Percentiles rank a stretch among this genome's conserved stretches.
These are phyloP conservation scores for Tarsius wallacei DNA, from an alignment of 2,797 vertebrate genomes.

Conservation along the genomic window DNA sequence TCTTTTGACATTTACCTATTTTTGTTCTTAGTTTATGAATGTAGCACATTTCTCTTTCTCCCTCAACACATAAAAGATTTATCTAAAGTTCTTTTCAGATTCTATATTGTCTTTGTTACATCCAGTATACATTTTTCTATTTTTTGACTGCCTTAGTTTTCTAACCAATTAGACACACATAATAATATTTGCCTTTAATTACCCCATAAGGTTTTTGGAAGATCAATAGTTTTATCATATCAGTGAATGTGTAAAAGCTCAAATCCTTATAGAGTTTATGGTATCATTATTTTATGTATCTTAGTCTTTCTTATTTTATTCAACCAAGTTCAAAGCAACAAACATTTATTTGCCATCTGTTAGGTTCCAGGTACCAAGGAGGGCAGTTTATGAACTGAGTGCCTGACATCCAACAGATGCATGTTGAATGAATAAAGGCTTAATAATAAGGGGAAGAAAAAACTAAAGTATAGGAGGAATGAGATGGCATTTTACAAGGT, in stretches of 20 bases:
- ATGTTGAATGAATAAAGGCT: background rate
- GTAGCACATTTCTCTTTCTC: background rate
- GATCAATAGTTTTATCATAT: background rate
- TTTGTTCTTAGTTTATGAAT: background rate
- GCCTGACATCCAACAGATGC: background rate
- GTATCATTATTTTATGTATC: conserved; percentile 7
- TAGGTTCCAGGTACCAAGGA: background rate
- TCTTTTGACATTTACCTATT: background rate
- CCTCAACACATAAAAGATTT: background rate
- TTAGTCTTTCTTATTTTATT: conserved; percentile 26
- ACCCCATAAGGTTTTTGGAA: background rate
- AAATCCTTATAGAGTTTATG: background rate
- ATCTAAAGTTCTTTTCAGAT: background rate
- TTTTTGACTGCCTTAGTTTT: background rate
- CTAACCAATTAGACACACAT: background rate
- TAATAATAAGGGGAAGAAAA: background rate
- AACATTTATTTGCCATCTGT: background rate
- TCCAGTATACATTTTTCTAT: background rate
- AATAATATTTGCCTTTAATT: conserved; percentile 22
- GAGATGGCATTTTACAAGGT: background rate
- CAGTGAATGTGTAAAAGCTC: background rate
- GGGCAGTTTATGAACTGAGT: background rate
- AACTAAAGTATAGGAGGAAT: background rate
- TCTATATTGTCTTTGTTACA: background rate
- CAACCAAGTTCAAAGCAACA: conserved; percentile 6